Conservation (phyloP, 2,113 vertebrate species). For the Todiramphus chloris region DNA sequence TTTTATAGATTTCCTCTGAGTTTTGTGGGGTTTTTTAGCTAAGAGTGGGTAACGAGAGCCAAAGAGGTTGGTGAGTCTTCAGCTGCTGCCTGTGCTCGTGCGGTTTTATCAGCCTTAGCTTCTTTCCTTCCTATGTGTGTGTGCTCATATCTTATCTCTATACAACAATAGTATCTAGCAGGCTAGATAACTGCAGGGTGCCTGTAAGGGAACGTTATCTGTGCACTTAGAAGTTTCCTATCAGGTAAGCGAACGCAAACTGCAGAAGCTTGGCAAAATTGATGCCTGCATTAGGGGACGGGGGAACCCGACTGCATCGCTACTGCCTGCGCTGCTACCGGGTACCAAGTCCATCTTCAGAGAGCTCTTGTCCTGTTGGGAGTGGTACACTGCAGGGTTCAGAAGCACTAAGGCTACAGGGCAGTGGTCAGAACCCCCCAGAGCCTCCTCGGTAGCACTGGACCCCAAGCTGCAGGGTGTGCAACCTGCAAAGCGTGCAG, state of each 20-base stretch:
- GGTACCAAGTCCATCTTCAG: rapidly evolving
- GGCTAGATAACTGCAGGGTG: neutral
- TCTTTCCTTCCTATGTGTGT: neutral
- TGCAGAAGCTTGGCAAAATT: neutral
- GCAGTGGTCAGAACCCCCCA: neutral
- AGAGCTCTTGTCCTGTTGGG: neutral
- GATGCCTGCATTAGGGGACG: rapidly evolving
- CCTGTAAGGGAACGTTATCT: neutral
- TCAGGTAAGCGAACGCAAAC: neutral
- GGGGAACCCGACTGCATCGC: neutral
- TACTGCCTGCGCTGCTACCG: rapidly evolving
- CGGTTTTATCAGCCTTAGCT: neutral
- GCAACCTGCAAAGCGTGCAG: neutral
- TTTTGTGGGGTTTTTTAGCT: neutral
- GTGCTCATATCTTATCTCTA: neutral
- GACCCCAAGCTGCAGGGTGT: rapidly evolving
- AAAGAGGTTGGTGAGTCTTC: neutral
- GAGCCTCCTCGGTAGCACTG: neutral
- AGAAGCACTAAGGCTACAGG: neutral
- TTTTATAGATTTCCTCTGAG: neutral
- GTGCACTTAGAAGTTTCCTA: neutral
- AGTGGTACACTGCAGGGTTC: neutral
- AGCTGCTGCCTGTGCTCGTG: neutral
- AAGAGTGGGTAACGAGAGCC: neutral
- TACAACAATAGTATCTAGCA: neutral